phyloP scores from a whole-genome alignment of 2,888 invertebrate species.

The Nowickia ferox region DNA sequence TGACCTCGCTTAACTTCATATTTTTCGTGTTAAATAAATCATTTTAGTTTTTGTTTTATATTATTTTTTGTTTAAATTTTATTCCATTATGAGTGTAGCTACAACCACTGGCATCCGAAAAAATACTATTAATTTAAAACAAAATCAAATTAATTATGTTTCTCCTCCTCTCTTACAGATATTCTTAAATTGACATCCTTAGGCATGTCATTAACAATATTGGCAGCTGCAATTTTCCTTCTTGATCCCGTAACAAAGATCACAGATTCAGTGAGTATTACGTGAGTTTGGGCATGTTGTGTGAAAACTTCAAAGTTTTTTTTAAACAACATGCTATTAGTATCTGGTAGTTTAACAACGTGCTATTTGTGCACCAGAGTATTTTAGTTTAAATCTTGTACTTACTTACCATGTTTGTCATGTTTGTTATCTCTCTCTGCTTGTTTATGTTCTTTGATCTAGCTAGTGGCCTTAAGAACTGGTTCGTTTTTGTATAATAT shows the following conservation, averaged over 20 bases:
- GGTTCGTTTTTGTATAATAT: constrained; percentile 86
- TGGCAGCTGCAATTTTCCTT: constrained; percentile 77
- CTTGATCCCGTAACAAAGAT: constrained; percentile 79
- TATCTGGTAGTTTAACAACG: not conserved
- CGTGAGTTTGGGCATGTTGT: constrained; percentile 44
- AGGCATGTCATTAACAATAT: constrained; percentile 78
- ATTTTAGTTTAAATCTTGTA: not conserved
- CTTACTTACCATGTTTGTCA: not conserved
- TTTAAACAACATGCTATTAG: constrained; percentile 10
- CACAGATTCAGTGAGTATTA: constrained; percentile 78
- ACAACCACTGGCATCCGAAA: not conserved
- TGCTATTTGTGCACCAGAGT: too few species aligned
- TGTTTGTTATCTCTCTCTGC: not conserved
- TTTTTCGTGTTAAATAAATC: too few species aligned
- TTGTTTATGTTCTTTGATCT: constrained; percentile 52
- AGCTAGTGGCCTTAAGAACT: constrained; percentile 83
- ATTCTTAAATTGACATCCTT: constrained; percentile 78
- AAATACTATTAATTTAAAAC: not conserved
- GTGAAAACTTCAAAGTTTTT: not conserved
- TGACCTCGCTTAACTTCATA: too few species aligned
- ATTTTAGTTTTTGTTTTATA: too few species aligned
- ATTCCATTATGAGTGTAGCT: too few species aligned
- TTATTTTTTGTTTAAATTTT: too few species aligned
- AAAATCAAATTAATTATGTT: not conserved
- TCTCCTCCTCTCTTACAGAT: constrained; percentile 74